phyloP scores from a whole-genome alignment of 2,797 vertebrate species.

The Pantherophis vulpinus region DNA sequence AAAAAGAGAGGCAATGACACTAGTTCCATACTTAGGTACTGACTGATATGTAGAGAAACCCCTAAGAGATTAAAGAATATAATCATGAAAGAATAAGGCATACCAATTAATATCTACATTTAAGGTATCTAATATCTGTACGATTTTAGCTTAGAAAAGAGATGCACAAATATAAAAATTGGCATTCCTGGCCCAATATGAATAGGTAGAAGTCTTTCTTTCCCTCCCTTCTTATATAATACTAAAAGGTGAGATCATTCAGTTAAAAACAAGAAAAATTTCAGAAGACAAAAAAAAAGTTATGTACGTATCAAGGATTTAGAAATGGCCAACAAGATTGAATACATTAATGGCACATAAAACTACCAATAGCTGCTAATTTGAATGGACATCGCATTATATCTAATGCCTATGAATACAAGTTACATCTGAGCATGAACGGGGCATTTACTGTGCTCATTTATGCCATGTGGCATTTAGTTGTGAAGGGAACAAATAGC shows the following conservation, averaged over 20 bases:
- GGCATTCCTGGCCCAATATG: not conserved
- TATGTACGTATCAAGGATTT: not conserved
- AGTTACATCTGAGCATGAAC: not conserved
- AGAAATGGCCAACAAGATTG: not conserved
- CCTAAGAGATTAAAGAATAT: not conserved
- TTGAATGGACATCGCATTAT: not conserved
- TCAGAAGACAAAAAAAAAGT: not conserved
- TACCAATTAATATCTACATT: not conserved
- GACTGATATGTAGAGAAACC: not conserved
- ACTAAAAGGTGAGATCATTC: not conserved
- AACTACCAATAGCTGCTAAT: not conserved
- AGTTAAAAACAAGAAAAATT: not conserved
- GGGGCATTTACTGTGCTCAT: not conserved
- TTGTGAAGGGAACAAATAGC: not conserved
- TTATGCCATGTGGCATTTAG: not conserved
- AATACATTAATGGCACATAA: not conserved
- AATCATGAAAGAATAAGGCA: not conserved
- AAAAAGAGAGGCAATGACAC: not conserved
- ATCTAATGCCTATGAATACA: not conserved
- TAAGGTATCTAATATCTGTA: not conserved
- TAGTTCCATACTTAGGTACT: not conserved
- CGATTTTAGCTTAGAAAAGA: not conserved
- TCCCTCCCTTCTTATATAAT: not conserved
- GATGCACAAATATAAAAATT: not conserved
- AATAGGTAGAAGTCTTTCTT: not conserved